Evolutionary conservation across 2,888 invertebrate species (phyloP), one percentile per base, ranked within the genome.

Genomic region (Metallyticus violacea): DNA sequence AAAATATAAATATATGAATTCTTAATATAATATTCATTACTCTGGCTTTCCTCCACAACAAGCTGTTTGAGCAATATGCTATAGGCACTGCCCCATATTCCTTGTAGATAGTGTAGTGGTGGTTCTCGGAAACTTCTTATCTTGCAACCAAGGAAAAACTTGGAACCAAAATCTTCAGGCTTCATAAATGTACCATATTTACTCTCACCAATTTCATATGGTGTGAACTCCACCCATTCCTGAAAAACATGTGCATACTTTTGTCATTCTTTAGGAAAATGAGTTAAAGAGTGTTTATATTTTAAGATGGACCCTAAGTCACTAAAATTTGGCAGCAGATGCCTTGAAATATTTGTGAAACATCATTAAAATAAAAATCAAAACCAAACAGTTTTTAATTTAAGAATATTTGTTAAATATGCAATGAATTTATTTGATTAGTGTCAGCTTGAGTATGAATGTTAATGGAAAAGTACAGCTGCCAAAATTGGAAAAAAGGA

Each of bases 181-280:
- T 91, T 90, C 91, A 92, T 91, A 88, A 91, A 92, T 6, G 91
- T 91, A 5, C 92, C 92, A 89, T 92, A 92, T 87, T 92, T 92
- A 9, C 92, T 91, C 87, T 92, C 90, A 9, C 92, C 92, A 82
- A 92, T 91, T 89, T 92, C 92, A 89, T 90, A 92, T 0, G 92
- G 92, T 7, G 91, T 91, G 89, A 92, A 92, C 88, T 92, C 92
- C 1, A 92, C 90, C 92, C 92, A 92, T 89, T 92, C 92, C 92
- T 90, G 85, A 78, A 26, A 25, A 78, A 26, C 9, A 78, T 0
- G 7, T n/a, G 1, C 1, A 26, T 26, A 2, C 22, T 4, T 22
- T 62, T 4, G 1, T 62, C 4, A 62, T 15, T 29, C 6, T 29
- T 29, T 6, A 29, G 6, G 5, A 29, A 29, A 29, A 29, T 29